Conservation (phyloP, 2,113 vertebrate species). For the Oostethus manadensis region DNA sequence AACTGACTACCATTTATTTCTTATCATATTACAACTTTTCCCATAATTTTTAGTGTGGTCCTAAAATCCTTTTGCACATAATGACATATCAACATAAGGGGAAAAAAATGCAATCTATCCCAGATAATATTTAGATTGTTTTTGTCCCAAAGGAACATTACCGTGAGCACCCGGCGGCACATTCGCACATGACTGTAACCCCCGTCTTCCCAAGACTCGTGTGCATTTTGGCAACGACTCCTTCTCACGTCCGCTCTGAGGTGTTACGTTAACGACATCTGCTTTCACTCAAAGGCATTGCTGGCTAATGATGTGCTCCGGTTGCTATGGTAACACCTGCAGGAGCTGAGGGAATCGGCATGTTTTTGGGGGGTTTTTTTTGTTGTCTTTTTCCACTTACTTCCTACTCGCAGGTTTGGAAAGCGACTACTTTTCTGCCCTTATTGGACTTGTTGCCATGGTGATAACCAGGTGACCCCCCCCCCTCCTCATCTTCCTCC, state of each 20-base stretch:
- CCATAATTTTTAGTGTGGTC: background rate
- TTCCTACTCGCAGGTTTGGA: background rate
- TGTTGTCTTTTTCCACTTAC: background rate
- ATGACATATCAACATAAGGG: background rate
- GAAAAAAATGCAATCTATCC: background rate
- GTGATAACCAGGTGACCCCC: background rate
- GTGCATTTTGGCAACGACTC: background rate
- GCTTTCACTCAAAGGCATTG: conserved; percentile 7
- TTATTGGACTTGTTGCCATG: conserved; percentile 23
- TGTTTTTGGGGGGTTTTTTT: background rate
- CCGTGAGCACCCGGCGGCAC: background rate
- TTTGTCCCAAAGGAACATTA: background rate
- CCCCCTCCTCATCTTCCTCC: too few species aligned
- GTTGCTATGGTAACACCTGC: conserved; percentile 10
- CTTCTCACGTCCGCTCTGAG: background rate
- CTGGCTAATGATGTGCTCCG: conserved; percentile 3
- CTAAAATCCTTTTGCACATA: background rate
- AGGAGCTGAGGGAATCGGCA: conserved; percentile 1
- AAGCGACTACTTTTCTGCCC: conserved; percentile 1
- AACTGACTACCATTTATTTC: background rate
- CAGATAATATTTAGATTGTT: too few species aligned
- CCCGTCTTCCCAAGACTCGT: background rate
- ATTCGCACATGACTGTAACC: background rate
- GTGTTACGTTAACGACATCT: conserved; percentile 3
- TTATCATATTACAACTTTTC: background rate